phyloP scores from a whole-genome alignment of 1,140 invertebrate species.

The Drosophila fuyamai region DNA sequence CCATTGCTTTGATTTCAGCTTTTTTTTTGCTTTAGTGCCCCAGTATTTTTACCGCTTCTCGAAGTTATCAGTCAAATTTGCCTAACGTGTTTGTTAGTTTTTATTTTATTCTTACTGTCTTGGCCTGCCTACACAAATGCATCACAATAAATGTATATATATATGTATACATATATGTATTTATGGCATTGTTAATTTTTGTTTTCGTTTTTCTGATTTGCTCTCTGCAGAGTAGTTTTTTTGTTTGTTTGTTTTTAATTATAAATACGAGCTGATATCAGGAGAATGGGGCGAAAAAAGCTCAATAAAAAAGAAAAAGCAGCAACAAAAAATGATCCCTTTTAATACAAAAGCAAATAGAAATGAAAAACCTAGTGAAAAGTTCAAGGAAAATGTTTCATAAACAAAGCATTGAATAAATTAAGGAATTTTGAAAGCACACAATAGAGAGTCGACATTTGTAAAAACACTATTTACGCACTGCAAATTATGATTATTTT shows the following conservation, averaged over 20 bases:
- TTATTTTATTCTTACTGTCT: slow-evolving; percentile 24
- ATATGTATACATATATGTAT: slow-evolving; percentile 4
- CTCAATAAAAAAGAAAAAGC: slow-evolving; percentile 8
- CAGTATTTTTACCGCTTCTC: slow-evolving; percentile 23
- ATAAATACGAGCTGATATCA: slow-evolving; percentile 63
- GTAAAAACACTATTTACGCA: slow-evolving; percentile 26
- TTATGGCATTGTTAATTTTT: slow-evolving; percentile 18
- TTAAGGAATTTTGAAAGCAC: not conserved
- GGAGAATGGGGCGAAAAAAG: not conserved
- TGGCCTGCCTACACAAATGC: slow-evolving; percentile 4
- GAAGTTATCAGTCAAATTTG: slow-evolving; percentile 60
- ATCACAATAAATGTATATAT: slow-evolving; percentile 5
- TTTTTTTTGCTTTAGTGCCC: slow-evolving; percentile 11
- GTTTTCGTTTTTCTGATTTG: slow-evolving; percentile 39
- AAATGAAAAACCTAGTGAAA: slow-evolving; percentile 11
- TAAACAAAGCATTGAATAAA: slow-evolving; percentile 4
- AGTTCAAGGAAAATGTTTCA: slow-evolving; percentile 16
- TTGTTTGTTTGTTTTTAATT: slow-evolving; percentile 59
- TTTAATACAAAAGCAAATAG: slow-evolving; percentile 6
- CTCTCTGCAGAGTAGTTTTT: slow-evolving; percentile 21
- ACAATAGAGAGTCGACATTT: not conserved
- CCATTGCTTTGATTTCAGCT: slow-evolving; percentile 23
- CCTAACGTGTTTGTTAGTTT: slow-evolving; percentile 51
- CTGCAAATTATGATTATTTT: slow-evolving; percentile 28
- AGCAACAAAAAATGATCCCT: slow-evolving; percentile 13